Base-by-base conservation (phyloP, 2,888 invertebrate genomes). In the Gisinianus flammeolus region DNA sequence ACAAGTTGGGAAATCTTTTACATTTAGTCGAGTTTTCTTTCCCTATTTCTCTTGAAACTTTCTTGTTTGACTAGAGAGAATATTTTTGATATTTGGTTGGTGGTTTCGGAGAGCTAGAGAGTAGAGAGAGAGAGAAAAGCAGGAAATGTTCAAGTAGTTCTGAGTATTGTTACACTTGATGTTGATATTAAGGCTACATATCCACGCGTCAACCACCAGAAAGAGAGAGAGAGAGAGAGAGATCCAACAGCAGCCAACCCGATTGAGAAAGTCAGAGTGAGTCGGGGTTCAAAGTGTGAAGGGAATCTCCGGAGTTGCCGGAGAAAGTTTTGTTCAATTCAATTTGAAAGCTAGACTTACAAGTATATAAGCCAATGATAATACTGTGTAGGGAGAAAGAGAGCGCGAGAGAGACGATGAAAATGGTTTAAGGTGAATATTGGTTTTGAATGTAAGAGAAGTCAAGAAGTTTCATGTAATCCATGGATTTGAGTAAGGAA, bases 401-500 rank as follows among this genome's bases (percentile, higher is more conserved):
- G 28, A 26, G 22, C 62, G 22, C 62, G 62, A 62, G 19, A n/a
- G 22, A 62, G 62, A 8, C 62, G 22, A 3, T 22, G 26, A 26
- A n/a, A 12, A 22, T n/a, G 62, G 26, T 26, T 62, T 62, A 62
- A 62, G 62, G 62, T 62, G 24, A 66, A 28, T 66, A 66, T 66
- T 66, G 66, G 66, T 66, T 66, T 44, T 58, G 68, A 67, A 56
- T 68, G 68, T 31, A 54, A 31, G 35, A 75, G 52, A 56, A 64
- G 74, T 64, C 68, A 76, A 70, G 76, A 76, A 69, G 70, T 64
- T 70, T 54, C 70, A 69, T 56, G 19, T 67, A 77, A 56, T 77
- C 72, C 66, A 28, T 54, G 44, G 70, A 68, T 31, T 62, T 35
- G 58, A 28, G 72, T 44, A 69, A 24, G 35, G 69, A 69, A 69